Base-by-base conservation (phyloP, 2,888 invertebrate species). In the Xanthorhoe designata region DNA sequence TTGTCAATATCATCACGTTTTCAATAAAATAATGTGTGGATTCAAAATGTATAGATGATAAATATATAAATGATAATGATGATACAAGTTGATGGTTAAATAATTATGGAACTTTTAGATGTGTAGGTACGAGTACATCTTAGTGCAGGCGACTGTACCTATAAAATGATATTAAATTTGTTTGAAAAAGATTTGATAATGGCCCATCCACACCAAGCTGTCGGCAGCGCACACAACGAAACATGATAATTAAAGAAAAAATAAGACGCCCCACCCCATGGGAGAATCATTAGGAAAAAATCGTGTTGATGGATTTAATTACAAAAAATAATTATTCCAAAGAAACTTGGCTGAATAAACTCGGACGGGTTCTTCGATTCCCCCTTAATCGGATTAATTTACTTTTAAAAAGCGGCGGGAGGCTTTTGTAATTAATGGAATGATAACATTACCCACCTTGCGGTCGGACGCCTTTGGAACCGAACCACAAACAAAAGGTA, bases 251-350 rank as follows among this genome's bases (percentile, higher is more conserved):
- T 83, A 76, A 81, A 83, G 83, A 85, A 84, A 84, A 88, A 86
- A 87, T 83, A 80, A 84, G 84, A 76, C 72, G 72, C 74, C 82
- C 74, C 80, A 83, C 68, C 80, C 76, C 91, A 71, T 80, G 91
- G 90, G 92, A 88, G 89, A 90, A 92, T 92, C 92, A 92, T 92
- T 93, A 93, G 88, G 91, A 93, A 92, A 92, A 93, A 93, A 92
- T 93, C 92, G 92, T 92, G 92, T 93, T 93, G 92, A 93, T 92
- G 93, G 93, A 93, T 93, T 93, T 93, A 93, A 93, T 93, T 93
- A 92, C 92, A 92, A 93, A 92, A 92, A 92, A 93, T 93, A 92
- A 93, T 93, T 92, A 93, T 92, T 91, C 89, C 82, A 89, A 91
- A 92, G 92, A 92, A 92, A 92, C 88, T 92, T 92, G 87, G 80